Evolutionary conservation across 2,797 vertebrate genomes (phyloP), one percentile per base, ranked within the genome.

Genomic region (Dryobates pubescens): DNA sequence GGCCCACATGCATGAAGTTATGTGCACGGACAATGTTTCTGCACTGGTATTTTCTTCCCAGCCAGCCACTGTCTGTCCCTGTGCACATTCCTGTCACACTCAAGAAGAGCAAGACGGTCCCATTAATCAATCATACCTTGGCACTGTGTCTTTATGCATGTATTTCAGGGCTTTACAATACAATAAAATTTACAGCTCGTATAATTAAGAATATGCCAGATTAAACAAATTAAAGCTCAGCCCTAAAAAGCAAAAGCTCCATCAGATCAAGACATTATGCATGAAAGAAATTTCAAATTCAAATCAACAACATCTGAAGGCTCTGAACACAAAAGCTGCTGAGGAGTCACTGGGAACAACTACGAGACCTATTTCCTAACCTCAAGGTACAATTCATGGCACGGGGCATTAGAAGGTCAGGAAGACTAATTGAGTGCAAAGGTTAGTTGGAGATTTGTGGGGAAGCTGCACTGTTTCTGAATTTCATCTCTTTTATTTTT

Each of bases 171-270:
- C 90, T 96, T 96, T 92, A 91, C 92, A 94, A 61, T 94, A 94
- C 93, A 92, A 96, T 96, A 96, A 96, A 96, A 96, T 97, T 94
- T 96, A 96, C 91, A 96, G 92, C 95, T 96, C 91, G 51, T 95
- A 94, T 96, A 97, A 96, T 97, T 97, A 97, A 94, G 92, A 96
- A 94, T 92, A 94, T 95, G 94, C 76, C 94, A 96, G 94, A 96
- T 97, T 96, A 97, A 96, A 93, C 95, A 96, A 97, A 97, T 95
- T 95, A 95, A 93, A 94, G 54, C 83, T 91, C 68, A 86, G 73
- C 59, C 86, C 90, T 86, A 82, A 85, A 85, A 94, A 80, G 62
- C 0, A 0, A 93, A 88, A 85, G 84, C 81, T 91, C 62, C 68
- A 92, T 94, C 93, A 78, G 94, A 96, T 94, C 86, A 88, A 93